These are phyloP conservation scores for Pelvicachromis taeniatus DNA, from an alignment of 2,113 vertebrate species.

Conservation along the genomic window DNA sequence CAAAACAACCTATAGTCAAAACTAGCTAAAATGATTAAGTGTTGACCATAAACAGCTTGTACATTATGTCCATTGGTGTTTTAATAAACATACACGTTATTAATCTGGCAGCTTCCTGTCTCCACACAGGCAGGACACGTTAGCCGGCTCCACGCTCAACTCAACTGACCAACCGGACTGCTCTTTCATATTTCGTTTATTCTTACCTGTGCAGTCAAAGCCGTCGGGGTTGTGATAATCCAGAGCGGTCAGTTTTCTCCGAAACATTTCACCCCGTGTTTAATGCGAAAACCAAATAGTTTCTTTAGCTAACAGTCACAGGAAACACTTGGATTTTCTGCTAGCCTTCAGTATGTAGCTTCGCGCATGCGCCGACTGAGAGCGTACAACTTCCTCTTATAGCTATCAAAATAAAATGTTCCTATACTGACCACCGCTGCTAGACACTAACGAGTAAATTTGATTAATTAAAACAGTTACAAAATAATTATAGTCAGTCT, in stretches of 20 bases:
- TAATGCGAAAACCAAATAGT: not conserved
- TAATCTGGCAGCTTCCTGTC: not conserved
- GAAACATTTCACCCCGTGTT: conserved; percentile 76
- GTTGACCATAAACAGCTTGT: not conserved
- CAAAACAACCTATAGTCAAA: not conserved
- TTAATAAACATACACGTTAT: not conserved
- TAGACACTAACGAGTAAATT: not conserved
- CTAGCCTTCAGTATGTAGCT: not conserved
- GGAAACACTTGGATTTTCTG: not conserved
- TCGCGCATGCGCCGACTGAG: conserved; percentile 10
- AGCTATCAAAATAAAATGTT: conserved; percentile 17
- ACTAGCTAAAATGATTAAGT: not conserved
- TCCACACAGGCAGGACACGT: not conserved
- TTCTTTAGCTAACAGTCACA: not conserved
- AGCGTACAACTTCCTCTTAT: not conserved
- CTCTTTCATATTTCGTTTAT: not conserved
- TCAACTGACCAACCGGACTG: not conserved
- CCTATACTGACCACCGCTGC: not conserved
- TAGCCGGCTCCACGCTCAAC: not conserved
- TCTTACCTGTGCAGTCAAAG: conserved; percentile 86
- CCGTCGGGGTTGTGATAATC: conserved; percentile 88
- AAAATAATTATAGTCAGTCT: not conserved
- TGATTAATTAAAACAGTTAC: not conserved
- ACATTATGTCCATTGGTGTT: not conserved
- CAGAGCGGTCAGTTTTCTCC: conserved; percentile 86